These are phyloP conservation scores for Andrena bicolor DNA, from an alignment of 2,888 invertebrate genomes.

Conservation along the genomic window DNA sequence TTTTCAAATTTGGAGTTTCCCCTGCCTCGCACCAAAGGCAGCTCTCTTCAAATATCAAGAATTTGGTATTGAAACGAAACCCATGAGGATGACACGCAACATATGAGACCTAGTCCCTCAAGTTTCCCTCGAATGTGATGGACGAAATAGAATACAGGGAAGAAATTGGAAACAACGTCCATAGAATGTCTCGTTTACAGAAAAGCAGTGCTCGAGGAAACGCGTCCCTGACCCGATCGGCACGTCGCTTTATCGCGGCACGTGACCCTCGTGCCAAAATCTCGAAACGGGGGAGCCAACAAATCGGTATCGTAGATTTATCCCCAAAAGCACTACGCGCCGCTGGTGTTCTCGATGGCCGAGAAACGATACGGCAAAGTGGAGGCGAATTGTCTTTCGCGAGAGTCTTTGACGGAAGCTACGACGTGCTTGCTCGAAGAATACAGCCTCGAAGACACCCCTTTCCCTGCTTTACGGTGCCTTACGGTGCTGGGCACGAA, in stretches of 20 bases:
- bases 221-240: conserved; percentile 55
- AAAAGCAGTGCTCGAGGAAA: conserved; percentile 15
- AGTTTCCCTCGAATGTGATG: background rate
- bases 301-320: conserved; percentile 61
- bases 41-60: too few species aligned
- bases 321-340: conserved; percentile 11
- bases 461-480: conserved; percentile 50
- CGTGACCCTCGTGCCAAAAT: conserved; percentile 71
- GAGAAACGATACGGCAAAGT: conserved; percentile 61
- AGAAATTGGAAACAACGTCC: conserved; percentile 8
- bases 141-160: background rate
- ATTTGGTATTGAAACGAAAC: too few species aligned
- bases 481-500: conserved; percentile 62
- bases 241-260: conserved; percentile 70
- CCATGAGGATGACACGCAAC: too few species aligned
- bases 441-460: conserved; percentile 36
- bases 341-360: conserved; percentile 38
- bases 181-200: conserved; percentile 4
- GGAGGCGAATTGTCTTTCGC: conserved; percentile 68
- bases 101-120: background rate
- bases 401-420: conserved; percentile 50
- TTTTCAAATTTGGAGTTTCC: too few species aligned
- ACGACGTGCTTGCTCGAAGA: conserved; percentile 15
- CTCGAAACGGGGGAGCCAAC: conserved; percentile 21
- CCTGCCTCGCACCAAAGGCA: too few species aligned